Evolutionary conservation across 2,888 invertebrate genomes (phyloP), one percentile per base, ranked within the genome.

Genomic region (Globia sparganii): DNA sequence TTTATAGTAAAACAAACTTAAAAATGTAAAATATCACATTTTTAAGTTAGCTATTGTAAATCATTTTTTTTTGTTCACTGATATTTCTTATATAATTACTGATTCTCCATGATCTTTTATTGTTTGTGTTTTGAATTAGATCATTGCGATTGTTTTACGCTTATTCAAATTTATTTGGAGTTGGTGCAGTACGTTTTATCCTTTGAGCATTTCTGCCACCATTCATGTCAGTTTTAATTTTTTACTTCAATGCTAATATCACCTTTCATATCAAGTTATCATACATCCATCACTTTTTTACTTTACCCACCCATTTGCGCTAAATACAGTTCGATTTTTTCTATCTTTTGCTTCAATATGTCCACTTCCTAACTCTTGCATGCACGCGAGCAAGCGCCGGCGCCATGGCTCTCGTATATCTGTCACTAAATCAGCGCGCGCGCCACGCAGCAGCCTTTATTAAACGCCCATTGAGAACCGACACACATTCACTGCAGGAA

Each of bases 321-420:
- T 40, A 43, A 31, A 31, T n/a, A 58, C 18, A 37, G 5, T 56
- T n/a, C 0, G 9, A 40, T 2, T 9, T 75, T 25, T 37, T 37
- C 21, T 6, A 65, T 65, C 2, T 37, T 31, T 62, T 40, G 2
- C 3, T 21, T 21, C 58, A 73, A 4, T 78, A 31, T 78, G 37
- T 43, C 72, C 66, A 13, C 58, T 31, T 5, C 86, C 72, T 75
- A 69, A 84, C 28, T 34, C 40, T 31, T 43, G 74, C 53, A 78
- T 53, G 83, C 71, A 46, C 64, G 58, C 53, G 13, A 28, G 81
- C 83, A 62, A 70, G 86, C 82, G 78, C 82, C 70, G 86, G 88
- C 89, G 90, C 89, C 84, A 90, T 87, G 90, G 91, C 87, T 56
- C 83, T 81, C 88, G 80, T 89, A 90, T 88, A 88, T 89, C 90